Evolutionary conservation across 2,797 vertebrate species (phyloP).

Genomic region (Picus viridis): DNA sequence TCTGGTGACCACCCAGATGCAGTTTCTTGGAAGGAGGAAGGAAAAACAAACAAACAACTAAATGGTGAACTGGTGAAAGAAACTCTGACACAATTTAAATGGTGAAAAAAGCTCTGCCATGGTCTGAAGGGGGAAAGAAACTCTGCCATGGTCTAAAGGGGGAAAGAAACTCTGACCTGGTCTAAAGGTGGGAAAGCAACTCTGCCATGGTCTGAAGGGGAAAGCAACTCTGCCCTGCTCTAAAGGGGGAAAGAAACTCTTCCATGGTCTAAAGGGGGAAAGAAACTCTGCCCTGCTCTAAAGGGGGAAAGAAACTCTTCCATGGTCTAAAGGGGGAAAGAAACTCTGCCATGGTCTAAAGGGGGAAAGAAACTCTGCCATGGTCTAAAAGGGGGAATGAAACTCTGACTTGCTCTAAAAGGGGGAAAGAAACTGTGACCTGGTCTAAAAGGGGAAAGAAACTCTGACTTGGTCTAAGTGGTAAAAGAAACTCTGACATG

Average conservation of each 20-base stretch:
- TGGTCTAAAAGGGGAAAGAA: neutral
- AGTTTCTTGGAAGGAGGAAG: slow-evolving; percentile 12
- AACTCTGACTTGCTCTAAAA: no score
- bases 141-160: neutral
- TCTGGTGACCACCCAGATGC: neutral
- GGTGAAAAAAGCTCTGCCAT: slow-evolving; percentile 36
- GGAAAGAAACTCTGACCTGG: neutral
- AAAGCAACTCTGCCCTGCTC: no score
- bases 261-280: no score
- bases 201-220: no score
- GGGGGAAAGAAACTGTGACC: slow-evolving; percentile 21
- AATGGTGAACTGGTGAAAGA: neutral
- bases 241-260: no score
- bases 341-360: slow-evolving; percentile 20
- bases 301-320: neutral
- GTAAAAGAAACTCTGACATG: no score
- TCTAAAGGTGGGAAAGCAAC: no score
- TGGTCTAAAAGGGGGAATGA: neutral
- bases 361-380: slow-evolving; percentile 20
- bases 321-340: neutral
- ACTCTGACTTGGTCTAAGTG: no score
- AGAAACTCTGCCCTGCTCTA: no score
- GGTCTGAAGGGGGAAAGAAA: slow-evolving; percentile 27
- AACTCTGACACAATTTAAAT: slow-evolving; percentile 18
- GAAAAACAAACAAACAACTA: neutral